phyloP scores from a whole-genome alignment of 2,888 invertebrate species.

The Coenonympha arcania region DNA sequence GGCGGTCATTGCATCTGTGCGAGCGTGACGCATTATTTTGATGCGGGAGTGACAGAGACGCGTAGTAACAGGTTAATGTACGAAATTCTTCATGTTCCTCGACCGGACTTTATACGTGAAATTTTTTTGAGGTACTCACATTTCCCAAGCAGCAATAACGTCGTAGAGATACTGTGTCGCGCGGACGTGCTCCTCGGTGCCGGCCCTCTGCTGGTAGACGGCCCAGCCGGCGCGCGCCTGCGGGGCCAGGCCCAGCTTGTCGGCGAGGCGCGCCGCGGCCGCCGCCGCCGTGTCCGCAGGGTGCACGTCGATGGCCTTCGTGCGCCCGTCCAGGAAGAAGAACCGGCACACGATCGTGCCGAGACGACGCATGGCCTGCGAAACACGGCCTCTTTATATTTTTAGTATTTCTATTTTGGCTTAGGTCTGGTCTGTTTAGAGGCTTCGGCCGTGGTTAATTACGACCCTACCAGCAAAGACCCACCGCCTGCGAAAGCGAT shows the following conservation, averaged over 20 bases:
- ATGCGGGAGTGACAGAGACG: too few species aligned
- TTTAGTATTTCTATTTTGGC: too few species aligned
- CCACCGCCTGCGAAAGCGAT: too few species aligned
- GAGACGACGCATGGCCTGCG: constrained; percentile 88
- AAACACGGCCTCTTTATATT: background rate
- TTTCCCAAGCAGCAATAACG: constrained; percentile 95
- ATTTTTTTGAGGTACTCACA: too few species aligned
- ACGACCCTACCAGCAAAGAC: too few species aligned
- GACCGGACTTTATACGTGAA: too few species aligned
- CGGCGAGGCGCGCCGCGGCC: constrained; percentile 89
- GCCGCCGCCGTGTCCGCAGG: constrained; percentile 95
- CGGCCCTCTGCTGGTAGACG: constrained; percentile 90
- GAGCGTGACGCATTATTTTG: too few species aligned
- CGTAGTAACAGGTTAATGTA: too few species aligned
- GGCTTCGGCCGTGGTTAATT: too few species aligned
- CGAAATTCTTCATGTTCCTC: too few species aligned
- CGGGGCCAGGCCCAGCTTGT: constrained; percentile 86
- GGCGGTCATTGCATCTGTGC: too few species aligned
- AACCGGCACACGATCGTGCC: constrained; percentile 95
- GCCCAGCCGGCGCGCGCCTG: constrained; percentile 90
- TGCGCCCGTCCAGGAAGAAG: constrained; percentile 95
- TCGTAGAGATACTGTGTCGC: constrained; percentile 94
- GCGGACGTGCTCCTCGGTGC: constrained; percentile 91
- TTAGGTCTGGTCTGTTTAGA: too few species aligned
- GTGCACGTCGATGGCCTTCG: constrained; percentile 95